A percentile compares a stretch with the other conserved stretches of the same genome.
Conservation (phyloP, 1,140 invertebrate species). For the Orchesella cincta region DNA sequence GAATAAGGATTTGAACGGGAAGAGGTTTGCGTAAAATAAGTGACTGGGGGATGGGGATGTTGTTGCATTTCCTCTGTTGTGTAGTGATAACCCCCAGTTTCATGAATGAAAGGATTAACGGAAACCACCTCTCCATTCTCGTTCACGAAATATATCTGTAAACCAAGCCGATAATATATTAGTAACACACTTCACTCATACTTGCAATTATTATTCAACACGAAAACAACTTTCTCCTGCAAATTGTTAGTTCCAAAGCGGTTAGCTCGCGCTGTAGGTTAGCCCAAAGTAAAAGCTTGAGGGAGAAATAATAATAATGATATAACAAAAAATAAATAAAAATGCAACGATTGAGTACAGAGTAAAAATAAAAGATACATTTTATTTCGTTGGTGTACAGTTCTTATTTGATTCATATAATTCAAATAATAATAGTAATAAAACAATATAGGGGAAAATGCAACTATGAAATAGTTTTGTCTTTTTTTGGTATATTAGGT, state of each 20-base stretch:
- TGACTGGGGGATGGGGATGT: slow-evolving; percentile 41
- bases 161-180: too few species aligned
- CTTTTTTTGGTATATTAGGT: neutral
- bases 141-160: slow-evolving; percentile 25
- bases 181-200: too few species aligned
- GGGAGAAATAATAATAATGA: slow-evolving; percentile 1
- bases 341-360: neutral
- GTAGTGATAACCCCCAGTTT: slow-evolving; percentile 38
- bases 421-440: neutral
- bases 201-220: too few species aligned
- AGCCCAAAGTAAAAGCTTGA: neutral
- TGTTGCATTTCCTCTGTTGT: slow-evolving; percentile 46
- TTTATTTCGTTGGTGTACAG: slow-evolving; percentile 18
- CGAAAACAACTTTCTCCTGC: too few species aligned
- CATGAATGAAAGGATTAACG: neutral
- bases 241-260: too few species aligned
- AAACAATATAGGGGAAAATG: neutral
- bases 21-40: slow-evolving; percentile 8
- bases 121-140: slow-evolving; percentile 10
- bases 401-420: neutral
- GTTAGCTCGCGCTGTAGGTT: neutral
- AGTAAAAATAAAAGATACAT: neutral
- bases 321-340: slow-evolving; percentile 11
- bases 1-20: neutral
- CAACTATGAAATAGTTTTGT: neutral